phyloP scores from a whole-genome alignment of 1,140 invertebrate species.

The Aphidius ervi region DNA sequence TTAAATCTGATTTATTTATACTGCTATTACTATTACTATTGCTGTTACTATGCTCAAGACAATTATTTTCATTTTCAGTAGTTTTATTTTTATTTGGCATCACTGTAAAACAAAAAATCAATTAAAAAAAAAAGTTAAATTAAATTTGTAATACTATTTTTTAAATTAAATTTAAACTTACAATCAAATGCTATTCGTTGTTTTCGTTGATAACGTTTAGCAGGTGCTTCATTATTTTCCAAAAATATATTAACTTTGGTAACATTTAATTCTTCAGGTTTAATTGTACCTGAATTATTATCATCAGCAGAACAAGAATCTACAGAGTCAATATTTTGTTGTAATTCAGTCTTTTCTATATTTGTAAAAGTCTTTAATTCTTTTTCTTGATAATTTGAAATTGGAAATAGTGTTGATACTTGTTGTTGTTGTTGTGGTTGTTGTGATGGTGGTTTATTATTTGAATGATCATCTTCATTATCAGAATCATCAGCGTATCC shows the following conservation, averaged over 20 bases:
- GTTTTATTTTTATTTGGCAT: too few species aligned
- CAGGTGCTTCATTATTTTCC: constrained; percentile 41
- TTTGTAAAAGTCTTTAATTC: neutral
- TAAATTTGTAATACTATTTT: constrained; percentile 4
- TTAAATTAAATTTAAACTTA: constrained; percentile 20
- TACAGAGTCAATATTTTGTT: too few species aligned
- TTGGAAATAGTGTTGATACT: constrained; percentile 46
- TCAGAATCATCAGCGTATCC: constrained; percentile 58
- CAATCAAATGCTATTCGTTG: constrained; percentile 50
- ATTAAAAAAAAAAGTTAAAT: neutral
- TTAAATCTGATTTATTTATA: constrained; percentile 17
- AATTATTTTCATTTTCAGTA: too few species aligned
- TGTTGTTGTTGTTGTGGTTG: constrained; percentile 23
- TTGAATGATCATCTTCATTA: constrained; percentile 47
- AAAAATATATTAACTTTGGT: constrained; percentile 44
- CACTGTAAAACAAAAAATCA: too few species aligned
- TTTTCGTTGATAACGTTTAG: constrained; percentile 46
- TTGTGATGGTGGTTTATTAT: constrained; percentile 12
- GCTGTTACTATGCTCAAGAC: too few species aligned
- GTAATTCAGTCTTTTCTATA: too few species aligned
- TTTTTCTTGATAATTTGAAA: constrained; percentile 23
- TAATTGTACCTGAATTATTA: neutral
- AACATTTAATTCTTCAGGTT: constrained; percentile 19
- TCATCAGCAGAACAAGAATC: neutral
- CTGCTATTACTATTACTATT: constrained; percentile 19